Evolutionary conservation across 2,888 invertebrate species (phyloP).

Genomic region (Kryphioiulus occultus): DNA sequence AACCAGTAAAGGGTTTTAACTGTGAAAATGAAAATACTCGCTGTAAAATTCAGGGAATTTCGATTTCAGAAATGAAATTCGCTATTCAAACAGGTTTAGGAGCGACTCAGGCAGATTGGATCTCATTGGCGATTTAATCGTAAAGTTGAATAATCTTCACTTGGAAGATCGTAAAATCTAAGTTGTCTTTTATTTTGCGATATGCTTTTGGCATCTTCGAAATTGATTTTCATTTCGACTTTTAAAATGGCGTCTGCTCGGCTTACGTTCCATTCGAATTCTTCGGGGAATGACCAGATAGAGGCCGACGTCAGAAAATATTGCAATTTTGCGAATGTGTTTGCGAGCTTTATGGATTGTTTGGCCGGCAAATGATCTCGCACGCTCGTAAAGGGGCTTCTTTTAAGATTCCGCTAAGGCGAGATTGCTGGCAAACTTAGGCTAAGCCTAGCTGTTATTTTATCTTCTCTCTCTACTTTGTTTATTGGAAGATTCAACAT

Average conservation of each 20-base stretch:
- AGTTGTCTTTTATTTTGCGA: background rate
- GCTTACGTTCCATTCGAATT: background rate
- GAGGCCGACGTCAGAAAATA: background rate
- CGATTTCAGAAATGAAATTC: too few species aligned
- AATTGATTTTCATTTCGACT: background rate
- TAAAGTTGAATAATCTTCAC: background rate
- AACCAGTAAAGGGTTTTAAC: too few species aligned
- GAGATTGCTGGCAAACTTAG: background rate
- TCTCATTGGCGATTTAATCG: background rate
- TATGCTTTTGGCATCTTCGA: background rate
- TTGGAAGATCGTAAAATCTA: background rate
- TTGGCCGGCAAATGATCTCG: background rate
- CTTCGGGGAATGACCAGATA: background rate
- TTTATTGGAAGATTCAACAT: constrained; percentile 17
- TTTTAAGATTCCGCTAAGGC: background rate
- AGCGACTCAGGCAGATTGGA: background rate
- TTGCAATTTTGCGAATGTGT: background rate
- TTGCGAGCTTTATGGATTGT: constrained; percentile 19
- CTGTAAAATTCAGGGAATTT: too few species aligned
- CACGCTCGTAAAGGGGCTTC: background rate
- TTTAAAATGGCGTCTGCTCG: background rate
- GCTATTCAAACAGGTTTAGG: background rate
- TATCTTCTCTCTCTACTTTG: background rate
- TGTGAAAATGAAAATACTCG: too few species aligned
- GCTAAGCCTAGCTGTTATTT: background rate